A percentile compares a stretch with the other conserved stretches of the same genome.
phyloP scores from a whole-genome alignment of 1,140 invertebrate genomes.

The Neodiprion fabricii region DNA sequence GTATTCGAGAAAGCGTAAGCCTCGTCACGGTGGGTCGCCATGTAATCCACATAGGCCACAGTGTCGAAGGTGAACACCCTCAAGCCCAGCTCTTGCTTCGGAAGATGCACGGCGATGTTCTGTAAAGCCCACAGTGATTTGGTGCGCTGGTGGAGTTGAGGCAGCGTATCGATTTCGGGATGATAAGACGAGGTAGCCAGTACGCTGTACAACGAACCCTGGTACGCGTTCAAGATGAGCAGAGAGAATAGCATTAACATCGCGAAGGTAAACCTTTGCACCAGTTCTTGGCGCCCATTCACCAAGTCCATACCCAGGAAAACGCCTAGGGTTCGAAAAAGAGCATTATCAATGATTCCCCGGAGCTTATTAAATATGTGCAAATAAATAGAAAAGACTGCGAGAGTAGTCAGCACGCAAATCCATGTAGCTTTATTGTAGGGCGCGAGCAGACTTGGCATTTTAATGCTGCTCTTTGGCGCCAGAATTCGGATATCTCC shows the following conservation, averaged over 20 bases:
- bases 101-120: background rate
- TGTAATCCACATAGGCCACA: background rate
- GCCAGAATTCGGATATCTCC: background rate
- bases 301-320: background rate
- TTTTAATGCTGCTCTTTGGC: background rate
- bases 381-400: background rate
- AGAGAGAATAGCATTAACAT: background rate
- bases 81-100: background rate
- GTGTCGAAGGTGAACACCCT: background rate
- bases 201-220: background rate
- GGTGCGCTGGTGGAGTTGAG: background rate
- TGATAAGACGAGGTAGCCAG: background rate
- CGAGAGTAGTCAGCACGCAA: background rate
- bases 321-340: background rate
- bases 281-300: background rate
- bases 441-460: background rate
- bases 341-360: background rate
- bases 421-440: background rate
- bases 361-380: background rate
- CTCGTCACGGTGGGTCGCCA: background rate
- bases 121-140: background rate
- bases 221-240: background rate
- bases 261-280: background rate
- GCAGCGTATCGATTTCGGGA: conserved; percentile 1
- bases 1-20: background rate